Evolutionary conservation across 2,888 invertebrate species (phyloP), one percentile per base, ranked within the genome.

Genomic region (Ptilodon capucinus): DNA sequence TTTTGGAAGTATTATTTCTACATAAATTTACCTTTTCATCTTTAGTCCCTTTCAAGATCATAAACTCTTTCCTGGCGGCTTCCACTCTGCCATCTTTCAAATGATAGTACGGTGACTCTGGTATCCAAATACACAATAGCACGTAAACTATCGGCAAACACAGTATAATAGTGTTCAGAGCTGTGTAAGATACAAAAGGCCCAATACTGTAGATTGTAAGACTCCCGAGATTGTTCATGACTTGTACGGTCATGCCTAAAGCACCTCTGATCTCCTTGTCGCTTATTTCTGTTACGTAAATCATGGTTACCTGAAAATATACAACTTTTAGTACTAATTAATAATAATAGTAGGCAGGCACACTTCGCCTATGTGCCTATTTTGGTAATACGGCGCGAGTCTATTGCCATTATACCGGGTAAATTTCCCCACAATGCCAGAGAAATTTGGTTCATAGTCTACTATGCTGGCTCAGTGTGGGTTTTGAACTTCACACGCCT

Each of bases 101-200:
- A 39, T 93, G 81, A 59, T 89, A 93, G 58, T 93, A 93, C 1
- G 93, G 94, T 0, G 93, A 93, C 63, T 94, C 94, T 0, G 94
- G 94, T 76, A 93, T 89, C 91, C 92, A 92, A 6, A 83, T 51
- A 61, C 93, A 92, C 0, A 84, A 70, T 0, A 87, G 30, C 38
- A 92, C 84, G 49, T 92, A 92, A 16, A 85, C 52, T 3, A 92
- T 60, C 0, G 93, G 92, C 19, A 93, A 76, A 0, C 86, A 57
- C 1, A 91, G 60, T 19, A 92, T 81, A 16, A 91, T 79, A 18
- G 83, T 81, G 79, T 93, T 76, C 54, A 90, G 47, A 47, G 77
- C 66, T 0, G 71, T 78, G 60, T 92, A 92, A 0, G 91, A 84
- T 0, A 92, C 88, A 51, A 91, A 91, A 0, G 92, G 92, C 0